Base-by-base conservation (phyloP, 1,140 invertebrate species). In the Hyles euphorbiae region DNA sequence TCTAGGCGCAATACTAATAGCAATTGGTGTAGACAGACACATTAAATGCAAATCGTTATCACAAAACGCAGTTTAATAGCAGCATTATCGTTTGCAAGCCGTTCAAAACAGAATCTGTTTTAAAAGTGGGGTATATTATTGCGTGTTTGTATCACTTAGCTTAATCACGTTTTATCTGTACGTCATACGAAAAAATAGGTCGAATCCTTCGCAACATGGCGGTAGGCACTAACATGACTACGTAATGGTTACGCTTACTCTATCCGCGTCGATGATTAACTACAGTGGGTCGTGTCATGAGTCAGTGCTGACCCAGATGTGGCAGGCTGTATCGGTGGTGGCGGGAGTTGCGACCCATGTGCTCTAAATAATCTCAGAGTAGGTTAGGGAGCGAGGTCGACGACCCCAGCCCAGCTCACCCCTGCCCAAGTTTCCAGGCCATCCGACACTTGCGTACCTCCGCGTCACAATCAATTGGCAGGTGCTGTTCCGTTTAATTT, bases 301-400 rank as follows among this genome's bases (percentile, higher is more conserved):
- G 79, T 85, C 78, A 83, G 78, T 81, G 70, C 45, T 83, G 81
- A 84, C 84, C 82, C 65, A 82, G 80, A 79, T 85, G 74, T 63
- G 72, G 74, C 65, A 74, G 72, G 78, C 75, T 72, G 70, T 78
- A 72, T 72, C 75, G 78, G 73, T 70, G 74, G 72, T 80, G 55
- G 68, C 72, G 71, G 74, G 76, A 80, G 73, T 54, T 49, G 54
- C 70, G 70, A 64, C 79, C 80, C 80, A 77, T 77, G 74, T 81
- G 85, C 76, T 85, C 85, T 72, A 86, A 86, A 88, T 88, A 83
- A 67, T 72, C 62, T 62, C 68, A 64, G 72, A 83, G 78, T 88
- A 86, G 83, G 85, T 81, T 86, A 88, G 83, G 83, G 82, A 85
- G 79, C 70, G 78, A 60, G 83, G 77, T 78, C 81, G 67, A 74